Base-by-base conservation (phyloP, 2,888 invertebrate species). In the Yponomeuta sedellus region DNA sequence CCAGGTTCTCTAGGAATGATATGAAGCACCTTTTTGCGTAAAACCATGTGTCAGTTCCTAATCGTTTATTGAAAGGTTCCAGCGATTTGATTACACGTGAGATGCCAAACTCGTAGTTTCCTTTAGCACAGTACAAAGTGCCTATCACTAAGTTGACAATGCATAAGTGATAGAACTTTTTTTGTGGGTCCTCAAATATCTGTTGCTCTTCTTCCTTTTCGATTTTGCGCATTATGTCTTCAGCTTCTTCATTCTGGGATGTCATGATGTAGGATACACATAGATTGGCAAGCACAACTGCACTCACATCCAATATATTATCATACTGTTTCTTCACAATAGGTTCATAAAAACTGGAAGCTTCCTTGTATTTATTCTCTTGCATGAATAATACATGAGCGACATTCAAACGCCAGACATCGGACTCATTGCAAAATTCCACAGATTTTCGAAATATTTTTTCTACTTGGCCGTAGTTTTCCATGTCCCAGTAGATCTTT, bases 231-330 rank as follows among this genome's bases (percentile, higher is more conserved):
- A 99, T 99, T 66, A 99, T 92, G 77, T 98, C 98, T 84, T 99
- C 99, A 12, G 99, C 99, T 92, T 99, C 99, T 83, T 98, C 98
- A 82, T 99, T 99, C 86, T 98, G 98, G 65, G 97, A 97, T 1
- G 98, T 99, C 99, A 99, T 99, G 74, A 99, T 99, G 81, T 99
- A 99, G 20, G 99, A 98, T 1, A 99, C 99, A 82, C 99, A 99
- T 44, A 99, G 91, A 86, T 99, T 99, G 25, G 99, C 99, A 77
- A 99, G 92, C 59, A 99, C 98, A 56, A 99, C 98, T n/a, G 99
- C 98, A 77, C 98, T 98, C 12, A 99, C 96, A 72, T 96, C 95
- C 82, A 99, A 92, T 76, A 99, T 96, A 94, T 97, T 97, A 70
- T 98, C 97, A 75, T 96, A 97, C 85, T 96, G 96, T 80, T 98